Base-by-base conservation (phyloP, 1,140 invertebrate genomes). In the Cyclina sinensis region DNA sequence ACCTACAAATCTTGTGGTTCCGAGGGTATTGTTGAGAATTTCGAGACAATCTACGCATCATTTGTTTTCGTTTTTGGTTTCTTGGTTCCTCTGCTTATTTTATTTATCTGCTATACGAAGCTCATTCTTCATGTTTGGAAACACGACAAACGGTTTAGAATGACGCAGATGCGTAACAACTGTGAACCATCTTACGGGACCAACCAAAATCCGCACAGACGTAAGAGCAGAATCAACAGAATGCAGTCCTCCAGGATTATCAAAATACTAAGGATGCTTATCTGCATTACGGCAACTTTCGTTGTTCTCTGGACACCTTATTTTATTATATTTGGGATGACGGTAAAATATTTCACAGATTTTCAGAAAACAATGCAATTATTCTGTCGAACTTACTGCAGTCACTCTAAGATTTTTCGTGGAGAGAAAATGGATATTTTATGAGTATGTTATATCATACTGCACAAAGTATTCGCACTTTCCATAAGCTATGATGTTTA, bases 11-110 rank as follows among this genome's bases (percentile, higher is more conserved):
- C n/a, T n/a, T n/a, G n/a, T n/a, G n/a, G n/a, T n/a, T 88, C 86
- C 7, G 76, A 88, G 37, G 86, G 86, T 16, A 88, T 88, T 27
- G 48, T 73, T 37, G 65, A 88, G 24, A n/a, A 88, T 57, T 88
- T 88, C 39, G 76, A 88, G 48, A 81, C 76, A 32, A 57, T 88
- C 0, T 88, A 88, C 65, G 86, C 86, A 5, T 27, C 43, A 16
- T 35, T 70, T 27, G 78, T 79, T 0, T 30, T 88, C 21, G 14
- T 62, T 14, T n/a, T 79, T 39, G 78, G 39, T 9, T 88, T 81
- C 43, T 18, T 62, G 16, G 32, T 81, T 35, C 86, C 86, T 11
- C 27, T 81, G 18, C 1, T 37, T 1, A 48, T 88, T 54, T n/a
- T 88, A 7, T 14, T 81, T 11, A 30, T 78, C 62, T 88, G 62